These are phyloP conservation scores for Hapalemur alaotrensis DNA, from an alignment of 2,797 vertebrate species.

Conservation along the genomic window DNA sequence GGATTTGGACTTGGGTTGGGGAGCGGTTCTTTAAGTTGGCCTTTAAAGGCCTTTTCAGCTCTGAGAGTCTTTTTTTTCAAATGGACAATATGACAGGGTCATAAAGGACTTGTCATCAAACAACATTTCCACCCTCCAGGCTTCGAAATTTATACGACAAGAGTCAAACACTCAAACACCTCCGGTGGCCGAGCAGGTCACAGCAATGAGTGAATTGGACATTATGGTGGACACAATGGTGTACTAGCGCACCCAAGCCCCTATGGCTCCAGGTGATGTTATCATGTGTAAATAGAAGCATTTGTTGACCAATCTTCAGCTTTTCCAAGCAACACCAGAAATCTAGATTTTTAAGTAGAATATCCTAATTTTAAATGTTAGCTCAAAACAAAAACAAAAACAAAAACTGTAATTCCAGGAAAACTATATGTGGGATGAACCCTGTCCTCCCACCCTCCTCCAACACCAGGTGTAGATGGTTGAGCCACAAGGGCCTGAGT, in stretches of 20 bases:
- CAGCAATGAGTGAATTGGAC: not conserved
- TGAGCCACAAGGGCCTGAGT: not conserved
- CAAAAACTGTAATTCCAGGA: not conserved
- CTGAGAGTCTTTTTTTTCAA: conserved; percentile 3
- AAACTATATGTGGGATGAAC: not conserved
- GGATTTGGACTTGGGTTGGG: not conserved
- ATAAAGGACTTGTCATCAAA: not conserved
- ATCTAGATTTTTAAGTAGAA: not conserved
- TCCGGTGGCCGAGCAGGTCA: not conserved
- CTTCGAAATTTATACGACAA: not conserved
- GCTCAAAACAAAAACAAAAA: not conserved
- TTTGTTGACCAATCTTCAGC: not conserved
- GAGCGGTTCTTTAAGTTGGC: not conserved
- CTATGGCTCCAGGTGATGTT: accelerated
- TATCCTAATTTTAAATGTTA: not conserved
- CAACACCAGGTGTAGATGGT: not conserved
- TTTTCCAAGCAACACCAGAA: not conserved
- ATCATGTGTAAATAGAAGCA: not conserved
- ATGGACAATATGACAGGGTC: not conserved
- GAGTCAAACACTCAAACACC: not conserved
- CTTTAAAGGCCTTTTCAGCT: not conserved
- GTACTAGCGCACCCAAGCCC: accelerated
- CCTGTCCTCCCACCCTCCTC: not conserved
- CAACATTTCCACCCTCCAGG: too few species aligned
- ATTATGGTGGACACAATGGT: accelerated